Evolutionary conservation across 2,797 vertebrate species (phyloP).

Genomic region (Aselliscus stoliczkanus): DNA sequence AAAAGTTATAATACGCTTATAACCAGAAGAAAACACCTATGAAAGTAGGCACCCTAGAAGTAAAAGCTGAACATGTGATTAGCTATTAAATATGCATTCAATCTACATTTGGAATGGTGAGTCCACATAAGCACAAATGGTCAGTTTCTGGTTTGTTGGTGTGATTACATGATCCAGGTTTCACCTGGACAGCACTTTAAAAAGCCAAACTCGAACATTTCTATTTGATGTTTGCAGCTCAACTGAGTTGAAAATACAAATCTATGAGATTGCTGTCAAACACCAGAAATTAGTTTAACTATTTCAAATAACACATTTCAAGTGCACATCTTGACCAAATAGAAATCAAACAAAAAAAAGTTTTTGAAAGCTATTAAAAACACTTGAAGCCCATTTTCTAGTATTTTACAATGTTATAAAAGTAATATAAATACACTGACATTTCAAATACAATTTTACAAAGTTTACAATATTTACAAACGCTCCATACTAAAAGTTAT

Average conservation of each 20-base stretch:
- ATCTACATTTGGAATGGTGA: conserved; percentile 66
- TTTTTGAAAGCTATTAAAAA: conserved; percentile 72
- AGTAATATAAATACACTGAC: conserved; percentile 73
- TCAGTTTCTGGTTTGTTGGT: neutral
- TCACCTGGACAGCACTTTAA: neutral
- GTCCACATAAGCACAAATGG: conserved; percentile 68
- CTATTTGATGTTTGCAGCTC: neutral
- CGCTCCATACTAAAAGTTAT: conserved; percentile 44
- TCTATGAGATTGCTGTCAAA: conserved; percentile 28
- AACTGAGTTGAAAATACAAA: neutral
- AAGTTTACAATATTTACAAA: conserved; percentile 80
- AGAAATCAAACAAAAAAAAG: neutral
- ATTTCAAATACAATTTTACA: conserved; percentile 79
- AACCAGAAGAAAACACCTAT: conserved; percentile 72
- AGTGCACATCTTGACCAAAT: neutral
- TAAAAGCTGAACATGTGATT: conserved; percentile 62
- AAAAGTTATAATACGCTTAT: conserved; percentile 78
- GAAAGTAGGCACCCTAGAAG: conserved; percentile 82
- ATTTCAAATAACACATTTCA: conserved; percentile 39
- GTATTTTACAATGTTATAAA: conserved; percentile 60
- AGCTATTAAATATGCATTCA: conserved; percentile 66
- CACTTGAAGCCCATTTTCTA: conserved; percentile 42
- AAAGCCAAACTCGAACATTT: neutral
- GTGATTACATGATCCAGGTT: neutral
- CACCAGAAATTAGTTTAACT: conserved; percentile 26